Evolutionary conservation across 1,140 invertebrate genomes (phyloP).

Genomic region (Danaus melanippus): DNA sequence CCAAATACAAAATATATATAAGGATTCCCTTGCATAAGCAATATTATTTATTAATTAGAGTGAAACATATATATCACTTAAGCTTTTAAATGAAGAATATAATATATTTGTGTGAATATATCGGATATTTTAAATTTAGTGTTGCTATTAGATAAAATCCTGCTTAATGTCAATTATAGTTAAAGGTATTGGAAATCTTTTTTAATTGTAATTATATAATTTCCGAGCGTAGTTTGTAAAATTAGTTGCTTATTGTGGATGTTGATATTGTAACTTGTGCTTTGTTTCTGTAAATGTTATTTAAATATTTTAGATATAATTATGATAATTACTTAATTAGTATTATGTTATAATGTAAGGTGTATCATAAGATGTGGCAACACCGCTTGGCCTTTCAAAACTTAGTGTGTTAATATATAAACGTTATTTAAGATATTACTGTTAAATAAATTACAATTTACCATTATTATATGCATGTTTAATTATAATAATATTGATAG

Average conservation of each 20-base stretch:
- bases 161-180: conserved; percentile 68
- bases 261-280: conserved; percentile 9
- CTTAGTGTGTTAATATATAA: conserved; percentile 62
- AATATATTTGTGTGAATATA: conserved; percentile 8
- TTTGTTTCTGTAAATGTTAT: conserved; percentile 11
- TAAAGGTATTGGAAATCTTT: conserved; percentile 41
- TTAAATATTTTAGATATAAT: conserved; percentile 16
- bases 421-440: conserved; percentile 40
- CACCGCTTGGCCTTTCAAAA: conserved; percentile 70
- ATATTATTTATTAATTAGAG: conserved; percentile 24
- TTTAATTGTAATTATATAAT: conserved; percentile 42
- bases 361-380: conserved; percentile 57
- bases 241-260: conserved; percentile 34
- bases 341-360: conserved; percentile 24
- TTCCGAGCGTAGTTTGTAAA: conserved; percentile 17
- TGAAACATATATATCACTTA: conserved; percentile 13
- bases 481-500: conserved; percentile 35
- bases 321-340: conserved; percentile 46
- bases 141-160: conserved; percentile 24
- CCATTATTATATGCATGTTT: conserved; percentile 46
- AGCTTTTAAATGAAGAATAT: conserved; percentile 11
- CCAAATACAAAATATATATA: conserved; percentile 48
- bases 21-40: conserved; percentile 20
- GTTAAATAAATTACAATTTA: conserved; percentile 42
- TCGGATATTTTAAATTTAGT: conserved; percentile 8